Evolutionary conservation across 2,113 vertebrate genomes (phyloP), one percentile per base, ranked within the genome.

Genomic region (Alligator mississippiensis): DNA sequence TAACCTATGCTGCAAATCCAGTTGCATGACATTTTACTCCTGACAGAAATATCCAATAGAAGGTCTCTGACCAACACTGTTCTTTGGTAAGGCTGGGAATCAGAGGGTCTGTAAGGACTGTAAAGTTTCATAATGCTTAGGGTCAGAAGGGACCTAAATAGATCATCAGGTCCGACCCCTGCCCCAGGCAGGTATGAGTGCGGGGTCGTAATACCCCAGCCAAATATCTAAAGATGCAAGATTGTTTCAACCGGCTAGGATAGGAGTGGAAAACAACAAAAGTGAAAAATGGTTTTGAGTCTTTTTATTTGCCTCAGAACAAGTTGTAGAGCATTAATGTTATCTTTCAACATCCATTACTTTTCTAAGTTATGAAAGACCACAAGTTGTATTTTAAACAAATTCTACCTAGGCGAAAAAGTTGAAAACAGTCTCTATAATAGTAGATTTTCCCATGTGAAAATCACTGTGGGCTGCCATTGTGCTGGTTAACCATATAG

Each of bases 1-100:
- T 76, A 55, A 15, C 60, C 75, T 34, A 54, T 19, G 55, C 66
- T 79, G 12, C 11, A 62, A 72, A 30, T 18, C 34, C n/a, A 75
- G 87, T 54, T 60, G 24, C 70, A 38, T 34, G 77, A 58, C 4
- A 6, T 70, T 95, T 95, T 87, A 87, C 27, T 92, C 82, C 38
- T 89, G 68, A 60, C 60, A 81, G 34, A 13, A 93, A 74, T 22
- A 30, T 27, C 25, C 75, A 76, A 47, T 88, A 47, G 66, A 87
- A 77, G 3, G 9, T 86, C 55, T 59, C 38, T 47, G 62, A 11
- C 60, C 58, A 24, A 11, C 0, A 0, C 6, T 62, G 55, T 19
- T 87, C 54, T 75, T 89, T 13, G 3, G n/a, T 24, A 38, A 30
- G 34, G 19, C 0, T 0, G 78, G 19, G 80, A 55, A 28, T 0